Base-by-base conservation (phyloP, 2,113 vertebrate genomes). In the Sturnus vulgaris region DNA sequence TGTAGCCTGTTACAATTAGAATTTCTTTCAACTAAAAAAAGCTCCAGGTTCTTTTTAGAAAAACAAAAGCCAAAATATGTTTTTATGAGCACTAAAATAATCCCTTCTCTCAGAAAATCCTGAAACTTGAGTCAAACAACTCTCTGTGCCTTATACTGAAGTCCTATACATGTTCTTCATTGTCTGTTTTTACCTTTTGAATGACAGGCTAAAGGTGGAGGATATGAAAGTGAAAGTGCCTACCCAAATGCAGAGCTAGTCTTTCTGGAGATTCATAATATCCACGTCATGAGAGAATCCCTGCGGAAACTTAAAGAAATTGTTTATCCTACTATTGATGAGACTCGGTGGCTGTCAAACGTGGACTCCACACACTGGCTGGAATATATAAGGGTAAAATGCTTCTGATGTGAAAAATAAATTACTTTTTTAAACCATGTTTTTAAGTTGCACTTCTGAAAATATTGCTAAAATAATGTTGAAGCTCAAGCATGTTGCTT, bases 211-310 rank as follows among this genome's bases (percentile, higher is more conserved):
- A 99, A 99, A 96, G 99, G 99, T 37, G 99, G 99, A 47, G 99
- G 99, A 4, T 99, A 98, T 44, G 99, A 99, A 96, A 99, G 97
- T 53, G 99, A 99, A 97, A 98, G 97, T 73, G 98, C 99, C 96
- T 99, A 99, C 90, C 97, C 98, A 31, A 99, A 99, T 2, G 98
- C 98, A 12, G 99, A 99, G 77, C 97, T 99, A 23, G 97, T 98
- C 66, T 99, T 99, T 82, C 93, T 99, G 96, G 99, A 99, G 68
- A 99, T 99, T 40, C 99, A 99, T 35, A 99, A 99, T 85, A 99
- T 99, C n/a, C 99, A 99, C 0, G 99, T 99, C 27, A 99, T 99
- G 98, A 97, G 99, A 55, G 99, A 99, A 95, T 99, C 99, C 20
- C 97, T 99, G 66, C 98, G 99, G 28, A 99, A 99, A 84, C 96